A percentile compares a stretch with the other conserved stretches of the same genome.
phyloP scores from a whole-genome alignment of 2,797 vertebrate genomes.

The Phalloptychus januarius region DNA sequence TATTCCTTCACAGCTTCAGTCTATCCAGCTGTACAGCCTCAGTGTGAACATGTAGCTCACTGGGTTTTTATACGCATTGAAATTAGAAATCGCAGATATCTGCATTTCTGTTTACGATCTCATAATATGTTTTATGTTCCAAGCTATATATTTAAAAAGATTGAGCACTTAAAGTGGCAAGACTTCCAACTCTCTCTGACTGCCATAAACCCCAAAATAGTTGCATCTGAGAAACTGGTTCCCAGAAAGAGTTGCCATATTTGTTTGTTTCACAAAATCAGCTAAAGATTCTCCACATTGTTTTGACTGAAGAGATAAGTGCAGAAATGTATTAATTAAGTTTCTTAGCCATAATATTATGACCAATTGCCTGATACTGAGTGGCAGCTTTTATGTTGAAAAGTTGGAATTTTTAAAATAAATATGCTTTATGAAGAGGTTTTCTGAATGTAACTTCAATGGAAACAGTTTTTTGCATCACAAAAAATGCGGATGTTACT shows the following conservation, averaged over 20 bases:
- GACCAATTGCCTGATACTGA: not conserved
- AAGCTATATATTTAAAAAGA: not conserved
- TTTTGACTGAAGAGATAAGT: not conserved
- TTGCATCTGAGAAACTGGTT: not conserved
- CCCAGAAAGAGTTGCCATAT: not conserved
- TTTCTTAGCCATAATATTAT: not conserved
- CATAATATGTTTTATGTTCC: not conserved
- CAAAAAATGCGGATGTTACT: too few relatives aligned
- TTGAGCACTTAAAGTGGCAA: not conserved
- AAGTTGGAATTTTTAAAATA: too few relatives aligned
- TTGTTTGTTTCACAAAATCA: not conserved
- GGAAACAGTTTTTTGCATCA: too few relatives aligned
- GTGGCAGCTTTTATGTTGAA: not conserved
- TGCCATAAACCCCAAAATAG: slow-evolving; percentile 6
- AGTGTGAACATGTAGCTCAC: not conserved
- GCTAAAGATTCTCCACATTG: not conserved
- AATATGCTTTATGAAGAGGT: too few relatives aligned
- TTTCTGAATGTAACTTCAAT: too few relatives aligned
- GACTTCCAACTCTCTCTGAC: not conserved
- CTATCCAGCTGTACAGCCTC: not conserved
- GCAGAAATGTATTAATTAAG: not conserved
- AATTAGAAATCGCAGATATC: not conserved
- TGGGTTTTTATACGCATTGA: not conserved
- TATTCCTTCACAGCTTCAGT: slow-evolving; percentile 8
- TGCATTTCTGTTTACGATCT: not conserved